Percentiles rank a stretch among this genome's conserved stretches.
Evolutionary conservation across 2,888 invertebrate genomes (phyloP).

Genomic region (Vesta saturnalis): DNA sequence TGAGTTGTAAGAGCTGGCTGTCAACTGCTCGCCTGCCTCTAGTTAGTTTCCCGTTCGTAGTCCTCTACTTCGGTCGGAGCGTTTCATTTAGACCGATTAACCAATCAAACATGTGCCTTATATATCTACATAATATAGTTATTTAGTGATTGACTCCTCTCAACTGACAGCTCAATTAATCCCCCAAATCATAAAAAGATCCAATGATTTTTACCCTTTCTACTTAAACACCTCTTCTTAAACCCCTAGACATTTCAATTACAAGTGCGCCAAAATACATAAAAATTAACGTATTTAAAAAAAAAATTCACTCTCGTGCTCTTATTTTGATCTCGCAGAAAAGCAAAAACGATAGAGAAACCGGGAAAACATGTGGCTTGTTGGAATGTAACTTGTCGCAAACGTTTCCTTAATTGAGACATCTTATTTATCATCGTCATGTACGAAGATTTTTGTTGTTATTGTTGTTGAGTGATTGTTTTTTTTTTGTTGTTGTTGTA

Average conservation of each 20-base stretch:
- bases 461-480: constrained; percentile 5
- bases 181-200: background rate
- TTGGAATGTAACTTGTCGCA: constrained; percentile 23
- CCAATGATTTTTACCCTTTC: background rate
- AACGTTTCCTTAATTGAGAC: constrained; percentile 44
- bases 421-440: constrained; percentile 27
- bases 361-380: constrained; percentile 23
- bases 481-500: no score
- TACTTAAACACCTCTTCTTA: background rate
- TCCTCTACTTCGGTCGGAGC: constrained; percentile 41
- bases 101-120: constrained; percentile 51
- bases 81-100: constrained; percentile 46
- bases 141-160: constrained; percentile 32
- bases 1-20: constrained; percentile 64
- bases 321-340: constrained; percentile 1
- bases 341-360: constrained; percentile 22
- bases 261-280: constrained; percentile 1
- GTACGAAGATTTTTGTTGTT: background rate
- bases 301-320: constrained; percentile 15
- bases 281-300: background rate
- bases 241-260: constrained; percentile 20
- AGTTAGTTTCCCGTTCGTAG: constrained; percentile 59
- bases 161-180: constrained; percentile 29
- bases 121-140: constrained; percentile 13
- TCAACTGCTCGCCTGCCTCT: constrained; percentile 61